A percentile compares a stretch with the other conserved stretches of the same genome.
These are phyloP conservation scores for Drosophila monieri DNA, from an alignment of 2,888 invertebrate species.

Conservation along the genomic window DNA sequence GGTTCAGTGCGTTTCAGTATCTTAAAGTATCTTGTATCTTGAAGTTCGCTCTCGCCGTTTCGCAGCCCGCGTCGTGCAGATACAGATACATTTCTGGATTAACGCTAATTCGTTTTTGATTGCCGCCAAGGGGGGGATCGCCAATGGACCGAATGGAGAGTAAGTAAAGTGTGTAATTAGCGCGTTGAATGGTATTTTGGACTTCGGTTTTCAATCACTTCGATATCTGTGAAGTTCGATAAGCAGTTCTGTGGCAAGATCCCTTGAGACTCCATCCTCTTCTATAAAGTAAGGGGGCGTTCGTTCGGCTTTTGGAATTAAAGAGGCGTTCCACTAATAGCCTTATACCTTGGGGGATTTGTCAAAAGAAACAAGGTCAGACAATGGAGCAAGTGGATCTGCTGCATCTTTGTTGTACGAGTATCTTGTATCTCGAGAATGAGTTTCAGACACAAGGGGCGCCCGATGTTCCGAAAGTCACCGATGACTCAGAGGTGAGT, in stretches of 20 bases:
- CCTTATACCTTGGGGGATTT: constrained; percentile 21
- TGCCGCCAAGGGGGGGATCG: constrained; percentile 51
- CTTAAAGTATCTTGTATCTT: constrained; percentile 70
- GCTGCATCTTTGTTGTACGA: constrained; percentile 13
- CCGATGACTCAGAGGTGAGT: constrained; percentile 56
- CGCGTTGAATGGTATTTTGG: not conserved
- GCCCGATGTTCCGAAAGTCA: constrained; percentile 43
- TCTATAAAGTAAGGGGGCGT: constrained; percentile 59
- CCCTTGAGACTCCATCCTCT: constrained; percentile 12
- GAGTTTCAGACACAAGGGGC: constrained; percentile 17
- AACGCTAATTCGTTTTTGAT: constrained; percentile 75
- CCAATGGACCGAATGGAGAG: constrained; percentile 30
- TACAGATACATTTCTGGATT: constrained; percentile 55
- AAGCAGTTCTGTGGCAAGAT: constrained; percentile 17
- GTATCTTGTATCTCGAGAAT: constrained; percentile 8
- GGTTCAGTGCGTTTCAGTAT: constrained; percentile 53
- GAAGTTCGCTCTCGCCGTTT: constrained; percentile 55
- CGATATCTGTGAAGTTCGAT: constrained; percentile 33
- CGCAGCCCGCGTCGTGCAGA: constrained; percentile 14
- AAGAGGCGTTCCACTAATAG: constrained; percentile 69
- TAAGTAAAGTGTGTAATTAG: constrained; percentile 70
- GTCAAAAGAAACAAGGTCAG: constrained; percentile 18
- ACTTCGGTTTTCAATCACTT: constrained; percentile 1
- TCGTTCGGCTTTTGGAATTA: constrained; percentile 46
- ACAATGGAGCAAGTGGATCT: constrained; percentile 16